Percentiles rank a stretch among this genome's conserved stretches.
phyloP scores from a whole-genome alignment of 2,888 invertebrate species.

The Eupithecia insigniata region DNA sequence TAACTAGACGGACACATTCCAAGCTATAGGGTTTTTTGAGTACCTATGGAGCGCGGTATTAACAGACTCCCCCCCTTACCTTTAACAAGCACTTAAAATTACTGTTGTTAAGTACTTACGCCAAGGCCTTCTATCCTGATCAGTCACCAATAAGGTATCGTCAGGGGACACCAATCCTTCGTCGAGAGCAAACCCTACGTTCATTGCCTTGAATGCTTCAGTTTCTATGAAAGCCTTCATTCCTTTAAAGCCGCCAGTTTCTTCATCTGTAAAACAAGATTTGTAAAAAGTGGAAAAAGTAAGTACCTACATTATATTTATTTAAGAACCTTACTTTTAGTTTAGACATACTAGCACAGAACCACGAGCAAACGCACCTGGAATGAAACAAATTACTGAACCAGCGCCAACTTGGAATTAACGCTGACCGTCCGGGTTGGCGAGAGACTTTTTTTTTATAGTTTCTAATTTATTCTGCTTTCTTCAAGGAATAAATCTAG shows the following conservation, averaged over 20 bases:
- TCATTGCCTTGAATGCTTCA: constrained; percentile 88
- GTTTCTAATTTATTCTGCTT: too few species aligned
- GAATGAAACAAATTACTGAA: neutral
- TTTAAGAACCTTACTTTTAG: neutral
- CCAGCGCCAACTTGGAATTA: neutral
- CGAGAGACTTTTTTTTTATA: too few species aligned
- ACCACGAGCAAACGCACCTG: neutral
- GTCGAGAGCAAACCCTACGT: constrained; percentile 93
- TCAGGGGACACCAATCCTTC: constrained; percentile 88
- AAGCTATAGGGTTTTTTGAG: too few species aligned
- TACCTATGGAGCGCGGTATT: too few species aligned
- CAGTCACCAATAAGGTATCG: constrained; percentile 84
- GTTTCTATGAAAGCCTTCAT: constrained; percentile 89
- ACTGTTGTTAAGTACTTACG: constrained; percentile 89
- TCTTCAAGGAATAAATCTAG: too few species aligned
- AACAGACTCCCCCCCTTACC: too few species aligned
- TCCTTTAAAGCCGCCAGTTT: constrained; percentile 90
- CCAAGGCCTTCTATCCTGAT: constrained; percentile 90
- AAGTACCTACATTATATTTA: too few species aligned
- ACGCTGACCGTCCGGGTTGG: too few species aligned
- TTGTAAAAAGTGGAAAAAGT: neutral
- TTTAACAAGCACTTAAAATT: neutral
- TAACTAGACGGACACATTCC: too few species aligned
- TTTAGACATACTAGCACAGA: neutral
- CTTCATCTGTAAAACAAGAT: constrained; percentile 86